phyloP scores from a whole-genome alignment of 1,140 invertebrate species.

The Musca vetustissima region DNA sequence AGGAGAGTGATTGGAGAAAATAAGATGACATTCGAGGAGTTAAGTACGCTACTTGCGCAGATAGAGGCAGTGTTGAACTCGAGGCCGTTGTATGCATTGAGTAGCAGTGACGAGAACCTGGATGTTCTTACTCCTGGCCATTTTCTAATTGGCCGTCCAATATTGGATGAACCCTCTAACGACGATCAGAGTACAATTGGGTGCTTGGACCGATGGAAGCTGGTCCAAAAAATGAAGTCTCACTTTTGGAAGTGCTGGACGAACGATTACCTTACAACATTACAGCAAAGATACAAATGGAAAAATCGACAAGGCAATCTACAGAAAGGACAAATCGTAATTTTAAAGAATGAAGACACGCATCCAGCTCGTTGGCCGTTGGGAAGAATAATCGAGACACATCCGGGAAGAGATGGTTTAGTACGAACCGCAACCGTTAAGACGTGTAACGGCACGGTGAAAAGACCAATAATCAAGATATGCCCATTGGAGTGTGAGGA shows the following conservation, averaged over 20 bases:
- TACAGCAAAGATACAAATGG: conserved; percentile 43
- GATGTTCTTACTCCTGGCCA: conserved; percentile 38
- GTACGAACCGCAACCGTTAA: no score
- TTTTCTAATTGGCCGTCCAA: conserved; percentile 36
- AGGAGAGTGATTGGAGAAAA: conserved; percentile 15
- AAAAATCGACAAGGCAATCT: conserved; percentile 23
- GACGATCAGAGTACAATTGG: conserved; percentile 25
- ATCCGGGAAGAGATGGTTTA: conserved; percentile 36
- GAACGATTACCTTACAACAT: conserved; percentile 36
- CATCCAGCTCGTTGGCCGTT: conserved; percentile 34
- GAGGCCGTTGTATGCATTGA: conserved; percentile 25
- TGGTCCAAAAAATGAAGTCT: conserved; percentile 35
- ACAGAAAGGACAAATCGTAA: conserved; percentile 32
- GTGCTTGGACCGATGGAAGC: conserved; percentile 38
- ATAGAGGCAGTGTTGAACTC: conserved; percentile 43
- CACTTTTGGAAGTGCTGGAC: conserved; percentile 42
- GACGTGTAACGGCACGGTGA: no score
- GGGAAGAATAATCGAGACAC: conserved; percentile 29
- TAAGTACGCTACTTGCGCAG: conserved; percentile 33
- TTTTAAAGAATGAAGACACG: conserved; percentile 34
- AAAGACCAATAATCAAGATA: no score
- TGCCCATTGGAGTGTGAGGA: no score
- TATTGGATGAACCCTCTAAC: conserved; percentile 33
- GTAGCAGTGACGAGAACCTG: conserved; percentile 28
- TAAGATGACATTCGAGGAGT: conserved; percentile 39